Conservation (phyloP, 2,113 vertebrate species). For the Ceyx margarethae region DNA sequence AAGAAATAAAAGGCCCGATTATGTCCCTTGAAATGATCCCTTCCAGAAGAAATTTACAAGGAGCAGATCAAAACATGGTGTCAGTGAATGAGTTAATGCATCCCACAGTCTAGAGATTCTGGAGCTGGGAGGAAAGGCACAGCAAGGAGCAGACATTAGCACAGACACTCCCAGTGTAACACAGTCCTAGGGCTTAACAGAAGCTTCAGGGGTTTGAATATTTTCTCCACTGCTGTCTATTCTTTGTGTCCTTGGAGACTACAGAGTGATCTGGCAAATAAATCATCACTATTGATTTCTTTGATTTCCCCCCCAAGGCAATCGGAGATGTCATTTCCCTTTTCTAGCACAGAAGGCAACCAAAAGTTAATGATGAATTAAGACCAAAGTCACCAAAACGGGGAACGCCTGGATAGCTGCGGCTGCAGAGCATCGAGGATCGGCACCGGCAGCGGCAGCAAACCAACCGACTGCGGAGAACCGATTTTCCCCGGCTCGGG, state of each 20-base stretch:
- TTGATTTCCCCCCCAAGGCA: not conserved
- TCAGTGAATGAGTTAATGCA: not conserved
- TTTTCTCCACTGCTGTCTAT: not conserved
- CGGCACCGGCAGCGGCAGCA: not conserved
- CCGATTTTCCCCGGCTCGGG: not conserved
- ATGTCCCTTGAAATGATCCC: not conserved
- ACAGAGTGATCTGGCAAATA: slow-evolving; percentile 24
- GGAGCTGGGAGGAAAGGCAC: not conserved
- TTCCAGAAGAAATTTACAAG: not conserved
- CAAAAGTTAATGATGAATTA: not conserved
- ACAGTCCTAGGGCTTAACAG: not conserved
- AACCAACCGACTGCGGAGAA: not conserved
- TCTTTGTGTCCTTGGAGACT: slow-evolving; percentile 3
- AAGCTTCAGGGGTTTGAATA: not conserved
- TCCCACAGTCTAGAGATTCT: not conserved
- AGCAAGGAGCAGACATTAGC: not conserved
- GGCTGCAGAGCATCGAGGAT: not conserved
- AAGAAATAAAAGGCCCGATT: not conserved
- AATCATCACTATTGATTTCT: not conserved
- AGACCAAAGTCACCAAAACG: not conserved
- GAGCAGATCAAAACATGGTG: not conserved
- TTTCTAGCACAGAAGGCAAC: not conserved
- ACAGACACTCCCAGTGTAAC: not conserved
- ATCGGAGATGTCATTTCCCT: not conserved
- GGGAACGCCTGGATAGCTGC: not conserved